These are phyloP conservation scores for Danio tinwini DNA, from an alignment of 2,797 vertebrate species.

Conservation along the genomic window DNA sequence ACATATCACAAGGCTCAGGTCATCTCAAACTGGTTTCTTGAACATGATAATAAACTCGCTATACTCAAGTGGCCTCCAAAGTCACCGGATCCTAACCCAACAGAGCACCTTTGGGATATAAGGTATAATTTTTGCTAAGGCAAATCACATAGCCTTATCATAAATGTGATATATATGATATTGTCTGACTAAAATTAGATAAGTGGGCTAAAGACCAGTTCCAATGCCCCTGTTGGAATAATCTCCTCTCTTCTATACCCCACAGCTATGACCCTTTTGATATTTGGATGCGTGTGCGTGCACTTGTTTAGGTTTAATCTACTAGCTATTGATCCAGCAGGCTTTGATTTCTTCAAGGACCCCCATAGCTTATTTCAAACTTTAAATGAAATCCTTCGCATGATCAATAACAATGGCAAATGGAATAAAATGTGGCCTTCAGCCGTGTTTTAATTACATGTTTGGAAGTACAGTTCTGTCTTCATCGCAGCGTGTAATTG, in stretches of 20 bases:
- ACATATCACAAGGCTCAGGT: no score
- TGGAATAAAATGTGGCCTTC: slow-evolving; percentile 67
- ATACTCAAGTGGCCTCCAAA: no score
- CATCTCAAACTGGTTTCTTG: no score
- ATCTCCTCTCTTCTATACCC: slow-evolving; percentile 60
- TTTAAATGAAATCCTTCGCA: slow-evolving; percentile 75
- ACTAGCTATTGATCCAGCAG: slow-evolving; percentile 81
- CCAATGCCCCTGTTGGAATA: slow-evolving; percentile 43
- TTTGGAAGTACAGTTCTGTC: slow-evolving; percentile 58
- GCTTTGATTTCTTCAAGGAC: slow-evolving; percentile 70
- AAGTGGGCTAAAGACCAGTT: slow-evolving; percentile 11
- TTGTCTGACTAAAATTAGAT: not conserved
- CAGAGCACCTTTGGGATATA: no score
- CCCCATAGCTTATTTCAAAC: slow-evolving; percentile 74
- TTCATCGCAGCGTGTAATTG: slow-evolving; percentile 32
- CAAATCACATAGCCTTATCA: no score
- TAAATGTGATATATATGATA: no score
- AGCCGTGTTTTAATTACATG: slow-evolving; percentile 70
- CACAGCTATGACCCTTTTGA: slow-evolving; percentile 55
- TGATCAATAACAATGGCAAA: slow-evolving; percentile 72
- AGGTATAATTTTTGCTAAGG: no score
- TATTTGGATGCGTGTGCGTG: slow-evolving; percentile 77
- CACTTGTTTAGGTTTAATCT: slow-evolving; percentile 84
- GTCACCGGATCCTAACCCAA: no score
- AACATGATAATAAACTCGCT: no score